Conservation (phyloP, 2,797 vertebrate genomes). For the Sphaeramia orbicularis region DNA sequence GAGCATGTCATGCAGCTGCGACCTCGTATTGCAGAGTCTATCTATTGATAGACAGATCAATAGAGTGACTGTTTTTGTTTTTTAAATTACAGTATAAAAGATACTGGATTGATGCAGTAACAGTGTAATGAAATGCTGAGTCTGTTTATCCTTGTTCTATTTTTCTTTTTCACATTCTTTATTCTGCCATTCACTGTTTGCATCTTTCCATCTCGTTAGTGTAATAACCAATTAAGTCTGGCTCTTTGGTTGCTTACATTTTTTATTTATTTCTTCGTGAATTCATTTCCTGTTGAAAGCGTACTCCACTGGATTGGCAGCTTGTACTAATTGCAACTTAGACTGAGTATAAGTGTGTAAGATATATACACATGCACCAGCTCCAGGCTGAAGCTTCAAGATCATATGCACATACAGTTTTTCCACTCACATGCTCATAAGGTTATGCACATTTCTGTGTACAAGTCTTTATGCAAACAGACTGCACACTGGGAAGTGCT, state of each 20-base stretch:
- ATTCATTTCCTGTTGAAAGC: conserved; percentile 70
- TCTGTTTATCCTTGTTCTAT: conserved; percentile 19
- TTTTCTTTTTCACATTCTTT: conserved; percentile 10
- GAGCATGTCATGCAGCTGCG: not conserved
- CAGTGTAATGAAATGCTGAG: not conserved
- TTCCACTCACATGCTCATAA: conserved; percentile 3
- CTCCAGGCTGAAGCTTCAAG: not conserved
- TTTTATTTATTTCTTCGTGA: conserved; percentile 67
- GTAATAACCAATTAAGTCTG: conserved; percentile 72
- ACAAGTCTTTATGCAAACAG: conserved; percentile 16
- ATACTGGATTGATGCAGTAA: not conserved
- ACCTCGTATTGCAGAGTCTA: no score
- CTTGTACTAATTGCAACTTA: conserved; percentile 61
- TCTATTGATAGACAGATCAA: not conserved
- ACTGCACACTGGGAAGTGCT: conserved; percentile 5
- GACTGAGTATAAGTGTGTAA: conserved; percentile 20
- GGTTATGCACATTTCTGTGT: conserved; percentile 19
- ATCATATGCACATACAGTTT: not conserved
- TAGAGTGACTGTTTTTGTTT: not conserved
- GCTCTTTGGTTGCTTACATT: conserved; percentile 44
- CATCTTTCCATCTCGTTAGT: conserved; percentile 40
- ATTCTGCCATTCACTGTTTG: conserved; percentile 25
- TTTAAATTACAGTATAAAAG: no score
- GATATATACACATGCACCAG: conserved; percentile 12
- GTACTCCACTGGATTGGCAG: conserved; percentile 65